Evolutionary conservation across 64 coral and sea anemone genomes (phyloP), one percentile per base, ranked within the genome.

Genomic region (Actinia tenebrosa): DNA sequence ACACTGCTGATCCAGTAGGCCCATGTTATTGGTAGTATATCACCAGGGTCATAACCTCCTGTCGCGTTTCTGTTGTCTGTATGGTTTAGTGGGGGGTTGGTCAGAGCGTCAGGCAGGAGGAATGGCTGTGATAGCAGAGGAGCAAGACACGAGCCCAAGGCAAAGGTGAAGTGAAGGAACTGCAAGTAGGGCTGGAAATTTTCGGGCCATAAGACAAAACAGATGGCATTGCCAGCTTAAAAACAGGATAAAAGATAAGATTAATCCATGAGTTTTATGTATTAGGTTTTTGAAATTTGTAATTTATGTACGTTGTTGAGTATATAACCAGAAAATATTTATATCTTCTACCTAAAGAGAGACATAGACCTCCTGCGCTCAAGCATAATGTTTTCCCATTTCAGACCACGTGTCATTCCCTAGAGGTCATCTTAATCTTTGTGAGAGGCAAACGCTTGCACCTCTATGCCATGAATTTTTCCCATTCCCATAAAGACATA

Each of bases 101-200:
- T 69, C 45, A 71, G 19, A n/a, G 23, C 79, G 45, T 71, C 87
- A 2, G 72, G 71, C 15, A 92, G 86, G 64, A 99, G 93, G 23
- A 99, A 99, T 4, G 97, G 93, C 47, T 88, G 85, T 15, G 71
- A 93, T 6, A 95, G 47, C 5, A 99, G 69, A 6, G 97, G 97
- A 15, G 97, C 87, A 1, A 93, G 42, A 66, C 95, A 95, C 2
- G 91, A 90, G 2, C 97, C 97, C 7, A 90, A 23, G 3, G 93
- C 97, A 87, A 95, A 99, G 19, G 89, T 53, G 62, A 95, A 95
- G 86, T 99, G 97, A 10, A 99, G 86, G 56, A 83, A 7, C 26
- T 99, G 97, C 60, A 99, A 91, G 10, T 95, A 95, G 2, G 97
- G 90, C 43, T 86, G 77, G 23, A 89, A 94, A 47, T 95, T 94